Percentiles rank a stretch among this genome's conserved stretches.
Conservation (phyloP, 2,797 vertebrate species). For the Meda fulgida region DNA sequence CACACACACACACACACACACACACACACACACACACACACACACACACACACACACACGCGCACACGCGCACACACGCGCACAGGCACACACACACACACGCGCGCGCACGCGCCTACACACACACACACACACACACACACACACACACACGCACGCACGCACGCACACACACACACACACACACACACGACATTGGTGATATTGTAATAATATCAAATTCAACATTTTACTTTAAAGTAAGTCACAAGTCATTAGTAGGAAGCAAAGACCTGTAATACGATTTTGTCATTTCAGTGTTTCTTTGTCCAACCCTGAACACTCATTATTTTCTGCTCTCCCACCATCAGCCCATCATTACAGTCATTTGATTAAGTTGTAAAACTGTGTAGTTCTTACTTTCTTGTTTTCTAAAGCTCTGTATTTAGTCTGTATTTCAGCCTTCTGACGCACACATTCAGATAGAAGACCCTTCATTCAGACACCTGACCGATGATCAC, state of each 20-base stretch:
- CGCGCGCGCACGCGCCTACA: too few relatives aligned
- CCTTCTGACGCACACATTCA: slow-evolving; percentile 26
- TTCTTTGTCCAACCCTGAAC: neutral
- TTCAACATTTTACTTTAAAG: too few relatives aligned
- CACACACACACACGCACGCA: too few relatives aligned
- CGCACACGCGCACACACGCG: too few relatives aligned
- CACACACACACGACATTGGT: too few relatives aligned
- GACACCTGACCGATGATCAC: neutral
- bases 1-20: too few relatives aligned
- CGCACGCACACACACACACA: too few relatives aligned
- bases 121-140: too few relatives aligned
- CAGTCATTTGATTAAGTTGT: neutral
- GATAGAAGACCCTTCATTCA: slow-evolving; percentile 40
- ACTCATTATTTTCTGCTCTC: slow-evolving; percentile 10
- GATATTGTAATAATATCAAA: too few relatives aligned
- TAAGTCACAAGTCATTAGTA: neutral
- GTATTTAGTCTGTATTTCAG: neutral
- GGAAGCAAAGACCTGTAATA: neutral
- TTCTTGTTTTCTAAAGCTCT: neutral
- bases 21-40: too few relatives aligned
- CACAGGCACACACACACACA: too few relatives aligned
- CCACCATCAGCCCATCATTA: neutral
- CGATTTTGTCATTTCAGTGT: neutral
- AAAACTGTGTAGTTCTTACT: neutral
- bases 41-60: too few relatives aligned